These are phyloP conservation scores for Lottia scabra DNA, from an alignment of 2,888 invertebrate genomes.

Conservation along the genomic window DNA sequence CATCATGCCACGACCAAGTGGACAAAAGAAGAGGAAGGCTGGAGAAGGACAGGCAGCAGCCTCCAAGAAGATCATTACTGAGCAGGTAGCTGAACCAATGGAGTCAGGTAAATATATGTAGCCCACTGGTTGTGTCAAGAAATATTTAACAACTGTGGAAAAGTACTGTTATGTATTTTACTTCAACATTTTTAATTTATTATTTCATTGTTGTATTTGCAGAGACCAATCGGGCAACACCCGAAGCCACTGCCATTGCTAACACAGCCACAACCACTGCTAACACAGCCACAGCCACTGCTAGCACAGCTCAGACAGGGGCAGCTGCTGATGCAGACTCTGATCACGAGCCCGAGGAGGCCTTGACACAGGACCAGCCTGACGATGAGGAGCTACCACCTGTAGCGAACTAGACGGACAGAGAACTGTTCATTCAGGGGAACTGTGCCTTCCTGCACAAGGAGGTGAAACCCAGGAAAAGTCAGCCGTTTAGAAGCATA, in stretches of 20 bases:
- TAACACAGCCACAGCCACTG: conserved; percentile 17
- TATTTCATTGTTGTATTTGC: conserved; percentile 21
- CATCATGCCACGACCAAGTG: conserved; percentile 23
- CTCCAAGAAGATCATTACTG: conserved; percentile 6
- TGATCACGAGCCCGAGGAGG: conserved; percentile 15
- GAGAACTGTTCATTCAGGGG: too few relatives aligned
- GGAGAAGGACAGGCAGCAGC: conserved; percentile 21
- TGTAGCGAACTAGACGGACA: conserved; percentile 12
- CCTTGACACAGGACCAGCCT: conserved; percentile 23
- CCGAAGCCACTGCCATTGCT: conserved; percentile 20
- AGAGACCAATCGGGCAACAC: conserved; percentile 15
- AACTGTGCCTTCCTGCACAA: too few relatives aligned
- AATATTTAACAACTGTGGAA: conserved; percentile 21
- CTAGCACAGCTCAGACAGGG: conserved; percentile 20
- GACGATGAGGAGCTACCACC: conserved; percentile 17
- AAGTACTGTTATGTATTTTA: conserved; percentile 16
- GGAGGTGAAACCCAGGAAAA: too few relatives aligned
- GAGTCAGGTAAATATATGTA: conserved; percentile 20
- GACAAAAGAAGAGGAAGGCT: conserved; percentile 21
- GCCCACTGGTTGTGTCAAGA: conserved; percentile 22
- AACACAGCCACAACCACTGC: conserved; percentile 16
- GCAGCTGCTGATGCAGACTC: conserved; percentile 18
- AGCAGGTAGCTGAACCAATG: conserved; percentile 1
- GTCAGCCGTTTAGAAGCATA: too few relatives aligned
- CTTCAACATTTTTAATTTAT: conserved; percentile 17